phyloP scores from a whole-genome alignment of 1,140 invertebrate genomes.

The Dinoponera quadriceps region DNA sequence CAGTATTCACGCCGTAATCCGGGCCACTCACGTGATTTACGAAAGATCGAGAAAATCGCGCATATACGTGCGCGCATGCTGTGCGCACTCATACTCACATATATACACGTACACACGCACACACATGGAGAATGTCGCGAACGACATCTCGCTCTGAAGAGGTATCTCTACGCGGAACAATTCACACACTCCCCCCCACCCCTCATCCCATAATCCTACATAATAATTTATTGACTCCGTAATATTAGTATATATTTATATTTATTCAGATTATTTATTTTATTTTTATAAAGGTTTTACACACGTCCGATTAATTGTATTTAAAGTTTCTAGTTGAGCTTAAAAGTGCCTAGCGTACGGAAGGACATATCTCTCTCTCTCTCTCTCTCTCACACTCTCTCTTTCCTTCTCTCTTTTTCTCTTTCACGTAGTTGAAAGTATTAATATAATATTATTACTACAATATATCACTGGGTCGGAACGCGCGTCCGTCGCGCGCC shows the following conservation, averaged over 20 bases:
- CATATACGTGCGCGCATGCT: slow-evolving; percentile 5
- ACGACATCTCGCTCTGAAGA: background rate
- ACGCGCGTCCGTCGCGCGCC: slow-evolving; percentile 72
- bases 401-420: no score
- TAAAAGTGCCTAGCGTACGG: slow-evolving; percentile 65
- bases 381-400: background rate
- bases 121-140: slow-evolving; percentile 14
- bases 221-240: slow-evolving; percentile 84
- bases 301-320: slow-evolving; percentile 79
- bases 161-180: slow-evolving; percentile 43
- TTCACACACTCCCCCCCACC: slow-evolving; percentile 4
- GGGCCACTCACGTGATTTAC: slow-evolving; percentile 46
- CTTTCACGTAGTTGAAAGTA: slow-evolving; percentile 15
- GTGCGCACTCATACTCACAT: slow-evolving; percentile 14
- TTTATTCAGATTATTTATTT: slow-evolving; percentile 86
- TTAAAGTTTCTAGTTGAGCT: slow-evolving; percentile 77
- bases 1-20: slow-evolving; percentile 66
- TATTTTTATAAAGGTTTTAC: slow-evolving; percentile 84
- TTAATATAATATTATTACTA: slow-evolving; percentile 50
- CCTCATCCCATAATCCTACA: slow-evolving; percentile 65
- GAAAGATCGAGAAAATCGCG: slow-evolving; percentile 23
- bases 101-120: background rate
- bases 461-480: slow-evolving; percentile 28
- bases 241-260: slow-evolving; percentile 79
- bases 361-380: slow-evolving; percentile 56